These are phyloP conservation scores for Parambassis ranga DNA, from an alignment of 2,797 vertebrate genomes.

Conservation along the genomic window DNA sequence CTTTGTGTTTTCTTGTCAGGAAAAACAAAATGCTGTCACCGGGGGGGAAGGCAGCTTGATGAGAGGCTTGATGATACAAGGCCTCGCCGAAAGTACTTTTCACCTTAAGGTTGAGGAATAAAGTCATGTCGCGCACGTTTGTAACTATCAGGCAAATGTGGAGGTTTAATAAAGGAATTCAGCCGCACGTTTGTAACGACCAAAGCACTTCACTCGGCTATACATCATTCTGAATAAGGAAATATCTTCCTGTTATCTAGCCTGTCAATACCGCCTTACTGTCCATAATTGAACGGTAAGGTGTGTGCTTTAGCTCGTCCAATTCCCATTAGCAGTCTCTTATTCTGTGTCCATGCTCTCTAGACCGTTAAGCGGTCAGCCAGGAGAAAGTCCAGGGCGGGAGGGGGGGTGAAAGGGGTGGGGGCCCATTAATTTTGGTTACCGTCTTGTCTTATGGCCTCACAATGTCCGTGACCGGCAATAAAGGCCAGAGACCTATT, in stretches of 20 bases:
- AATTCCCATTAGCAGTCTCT: constrained; percentile 62
- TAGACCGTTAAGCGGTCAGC: constrained; percentile 61
- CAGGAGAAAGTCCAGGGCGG: constrained; percentile 49
- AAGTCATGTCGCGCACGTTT: constrained; percentile 14
- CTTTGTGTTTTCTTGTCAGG: constrained; percentile 68
- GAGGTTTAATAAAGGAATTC: constrained; percentile 28
- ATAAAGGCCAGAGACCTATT: constrained; percentile 56
- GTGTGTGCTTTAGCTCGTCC: constrained; percentile 48
- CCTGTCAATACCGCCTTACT: constrained; percentile 45
- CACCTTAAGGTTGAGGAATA: constrained; percentile 32
- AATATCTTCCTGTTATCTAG: constrained; percentile 31
- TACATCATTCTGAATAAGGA: constrained; percentile 23
- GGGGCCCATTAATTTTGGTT: constrained; percentile 70
- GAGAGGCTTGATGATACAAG: constrained; percentile 67
- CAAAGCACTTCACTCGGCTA: neutral
- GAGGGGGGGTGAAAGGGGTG: too few relatives aligned
- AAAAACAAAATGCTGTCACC: constrained; percentile 71
- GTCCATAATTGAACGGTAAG: constrained; percentile 63
- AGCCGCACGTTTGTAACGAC: neutral
- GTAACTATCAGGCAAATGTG: constrained; percentile 32
- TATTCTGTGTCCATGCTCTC: constrained; percentile 46
- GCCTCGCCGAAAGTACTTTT: too few relatives aligned
- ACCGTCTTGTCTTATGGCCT: constrained; percentile 61
- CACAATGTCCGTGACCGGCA: constrained; percentile 53
- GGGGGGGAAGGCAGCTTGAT: constrained; percentile 47